Conservation (phyloP, 2,797 vertebrate species). For the Pipistrellus kuhlii region DNA sequence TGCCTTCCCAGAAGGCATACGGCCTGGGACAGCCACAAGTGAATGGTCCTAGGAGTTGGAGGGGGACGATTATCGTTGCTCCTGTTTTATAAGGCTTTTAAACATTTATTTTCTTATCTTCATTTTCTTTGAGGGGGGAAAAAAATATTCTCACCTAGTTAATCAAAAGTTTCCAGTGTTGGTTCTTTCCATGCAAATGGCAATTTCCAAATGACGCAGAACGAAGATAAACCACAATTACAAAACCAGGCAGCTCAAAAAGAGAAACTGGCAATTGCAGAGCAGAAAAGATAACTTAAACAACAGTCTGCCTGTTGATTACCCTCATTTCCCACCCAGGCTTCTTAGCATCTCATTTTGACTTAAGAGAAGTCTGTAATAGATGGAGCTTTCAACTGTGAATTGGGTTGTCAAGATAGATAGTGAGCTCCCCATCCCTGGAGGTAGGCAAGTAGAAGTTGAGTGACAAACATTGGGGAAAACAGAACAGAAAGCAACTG, state of each 20-base stretch:
- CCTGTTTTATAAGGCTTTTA: conserved; percentile 58
- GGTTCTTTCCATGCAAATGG: conserved; percentile 59
- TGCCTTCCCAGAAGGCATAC: not conserved
- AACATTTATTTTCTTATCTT: conserved; percentile 75
- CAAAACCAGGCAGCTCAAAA: conserved; percentile 71
- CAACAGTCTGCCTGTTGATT: not conserved
- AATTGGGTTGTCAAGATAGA: not conserved
- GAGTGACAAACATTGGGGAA: not conserved
- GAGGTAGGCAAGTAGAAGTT: not conserved
- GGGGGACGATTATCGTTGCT: not conserved
- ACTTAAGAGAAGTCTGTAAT: not conserved
- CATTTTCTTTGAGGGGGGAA: conserved; percentile 70
- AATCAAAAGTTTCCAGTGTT: conserved; percentile 80
- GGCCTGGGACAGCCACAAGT: not conserved
- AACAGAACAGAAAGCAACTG: conserved; percentile 14
- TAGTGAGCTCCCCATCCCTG: not conserved
- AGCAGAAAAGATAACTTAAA: conserved; percentile 48
- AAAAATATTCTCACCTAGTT: conserved; percentile 72
- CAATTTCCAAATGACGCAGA: conserved; percentile 71
- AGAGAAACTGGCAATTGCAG: conserved; percentile 53
- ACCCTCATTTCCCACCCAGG: not conserved
- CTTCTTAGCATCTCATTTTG: conserved; percentile 4
- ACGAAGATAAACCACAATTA: conserved; percentile 78
- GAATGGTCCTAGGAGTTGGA: not conserved
- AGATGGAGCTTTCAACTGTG: not conserved